phyloP scores from a whole-genome alignment of 2,113 vertebrate genomes.

The Tragelaphus buxtoni region DNA sequence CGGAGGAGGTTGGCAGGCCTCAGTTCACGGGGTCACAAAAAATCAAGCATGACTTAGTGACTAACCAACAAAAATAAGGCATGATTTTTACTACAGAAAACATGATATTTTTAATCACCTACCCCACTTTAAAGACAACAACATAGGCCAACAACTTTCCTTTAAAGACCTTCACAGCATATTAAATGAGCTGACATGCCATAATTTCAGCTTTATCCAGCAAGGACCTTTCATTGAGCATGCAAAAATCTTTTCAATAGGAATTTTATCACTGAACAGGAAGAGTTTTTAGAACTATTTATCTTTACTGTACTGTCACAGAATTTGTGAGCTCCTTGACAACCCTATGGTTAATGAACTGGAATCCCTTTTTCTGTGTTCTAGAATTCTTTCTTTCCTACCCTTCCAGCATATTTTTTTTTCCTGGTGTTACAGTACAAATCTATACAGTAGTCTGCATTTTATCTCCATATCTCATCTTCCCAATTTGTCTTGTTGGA shows the following conservation, averaged over 20 bases:
- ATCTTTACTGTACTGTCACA: conserved; percentile 44
- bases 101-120: background rate
- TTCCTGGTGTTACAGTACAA: conserved; percentile 57
- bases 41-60: background rate
- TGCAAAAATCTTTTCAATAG: conserved; percentile 26
- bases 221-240: conserved; percentile 14
- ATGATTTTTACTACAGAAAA: background rate
- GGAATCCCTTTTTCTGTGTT: conserved; percentile 24
- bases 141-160: background rate
- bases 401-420: conserved; percentile 3
- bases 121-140: background rate
- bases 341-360: conserved; percentile 58
- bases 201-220: conserved; percentile 22
- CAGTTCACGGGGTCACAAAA: background rate
- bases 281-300: conserved; percentile 42
- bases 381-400: background rate
- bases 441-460: conserved; percentile 44
- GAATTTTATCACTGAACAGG: conserved; percentile 14
- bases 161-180: background rate
- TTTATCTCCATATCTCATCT: conserved; percentile 59
- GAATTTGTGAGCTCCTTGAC: conserved; percentile 6
- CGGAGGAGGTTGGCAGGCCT: background rate
- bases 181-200: background rate
- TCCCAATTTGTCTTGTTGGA: conserved; percentile 66
- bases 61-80: background rate